phyloP scores from a whole-genome alignment of 2,113 vertebrate genomes.

The Pseudonaja textilis region DNA sequence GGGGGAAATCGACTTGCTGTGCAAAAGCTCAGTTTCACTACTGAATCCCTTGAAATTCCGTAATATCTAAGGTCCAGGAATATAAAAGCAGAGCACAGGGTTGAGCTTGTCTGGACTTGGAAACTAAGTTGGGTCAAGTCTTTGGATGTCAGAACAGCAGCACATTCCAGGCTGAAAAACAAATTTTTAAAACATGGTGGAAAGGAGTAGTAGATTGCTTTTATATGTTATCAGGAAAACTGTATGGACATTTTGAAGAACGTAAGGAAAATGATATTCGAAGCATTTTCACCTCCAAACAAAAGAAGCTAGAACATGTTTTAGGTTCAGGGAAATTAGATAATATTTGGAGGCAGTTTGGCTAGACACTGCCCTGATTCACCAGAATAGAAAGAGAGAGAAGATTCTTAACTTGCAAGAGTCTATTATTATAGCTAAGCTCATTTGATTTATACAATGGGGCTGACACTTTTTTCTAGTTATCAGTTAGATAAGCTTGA shows the following conservation, averaged over 20 bases:
- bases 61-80: background rate
- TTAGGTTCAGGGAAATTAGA: background rate
- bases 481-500: background rate
- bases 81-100: background rate
- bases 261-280: background rate
- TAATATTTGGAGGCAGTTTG: background rate
- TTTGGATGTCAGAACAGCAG: background rate
- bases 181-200: background rate
- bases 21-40: background rate
- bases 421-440: background rate
- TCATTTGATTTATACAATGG: background rate
- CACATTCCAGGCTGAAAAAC: background rate
- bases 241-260: background rate
- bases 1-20: background rate
- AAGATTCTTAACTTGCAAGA: background rate
- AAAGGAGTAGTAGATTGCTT: background rate
- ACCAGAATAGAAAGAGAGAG: background rate
- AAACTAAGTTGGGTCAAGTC: background rate
- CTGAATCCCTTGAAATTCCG: background rate
- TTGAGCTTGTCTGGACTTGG: background rate
- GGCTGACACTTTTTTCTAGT: background rate
- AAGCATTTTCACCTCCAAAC: background rate
- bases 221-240: background rate
- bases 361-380: background rate
- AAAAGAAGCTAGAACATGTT: background rate